Conservation (phyloP, 2,797 vertebrate genomes). For the Dallia pectoralis region DNA sequence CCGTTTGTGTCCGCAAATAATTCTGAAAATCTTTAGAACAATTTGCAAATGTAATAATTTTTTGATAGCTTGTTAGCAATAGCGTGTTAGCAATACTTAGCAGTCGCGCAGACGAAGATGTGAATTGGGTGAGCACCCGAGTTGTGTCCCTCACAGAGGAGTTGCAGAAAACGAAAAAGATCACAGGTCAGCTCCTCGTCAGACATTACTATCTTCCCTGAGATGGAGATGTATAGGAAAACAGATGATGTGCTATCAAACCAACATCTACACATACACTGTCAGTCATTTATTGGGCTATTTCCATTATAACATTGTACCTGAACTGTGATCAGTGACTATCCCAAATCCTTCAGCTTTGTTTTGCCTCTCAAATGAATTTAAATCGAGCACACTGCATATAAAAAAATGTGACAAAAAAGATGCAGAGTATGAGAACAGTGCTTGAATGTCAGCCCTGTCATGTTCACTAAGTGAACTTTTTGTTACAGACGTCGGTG, state of each 20-base stretch:
- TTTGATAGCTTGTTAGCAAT: too few species aligned
- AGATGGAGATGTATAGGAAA: slow-evolving; percentile 30
- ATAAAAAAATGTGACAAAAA: slow-evolving; percentile 20
- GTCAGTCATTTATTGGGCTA: slow-evolving; percentile 28
- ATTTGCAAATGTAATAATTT: not conserved
- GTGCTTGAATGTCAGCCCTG: not conserved
- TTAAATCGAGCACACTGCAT: slow-evolving; percentile 90
- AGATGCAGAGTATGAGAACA: slow-evolving; percentile 14
- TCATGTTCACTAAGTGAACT: not conserved
- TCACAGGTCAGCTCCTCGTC: slow-evolving; percentile 92
- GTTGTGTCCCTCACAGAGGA: slow-evolving; percentile 97
- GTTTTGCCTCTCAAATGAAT: slow-evolving; percentile 95
- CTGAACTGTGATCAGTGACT: slow-evolving; percentile 90
- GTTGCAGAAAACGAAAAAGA: slow-evolving; percentile 93
- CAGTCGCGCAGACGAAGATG: not conserved
- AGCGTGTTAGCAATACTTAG: not conserved
- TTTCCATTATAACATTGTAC: slow-evolving; percentile 72
- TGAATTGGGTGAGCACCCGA: slow-evolving; percentile 76
- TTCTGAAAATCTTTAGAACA: slow-evolving; percentile 86
- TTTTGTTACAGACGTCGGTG: not conserved
- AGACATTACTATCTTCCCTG: slow-evolving; percentile 91
- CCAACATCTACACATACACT: slow-evolving; percentile 29
- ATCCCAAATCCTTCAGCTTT: slow-evolving; percentile 96
- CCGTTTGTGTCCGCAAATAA: slow-evolving; percentile 92
- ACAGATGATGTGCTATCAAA: slow-evolving; percentile 11